A percentile compares a stretch with the other conserved stretches of the same genome.
phyloP scores from a whole-genome alignment of 2,797 vertebrate genomes.

The Eurystomus glaucurus region DNA sequence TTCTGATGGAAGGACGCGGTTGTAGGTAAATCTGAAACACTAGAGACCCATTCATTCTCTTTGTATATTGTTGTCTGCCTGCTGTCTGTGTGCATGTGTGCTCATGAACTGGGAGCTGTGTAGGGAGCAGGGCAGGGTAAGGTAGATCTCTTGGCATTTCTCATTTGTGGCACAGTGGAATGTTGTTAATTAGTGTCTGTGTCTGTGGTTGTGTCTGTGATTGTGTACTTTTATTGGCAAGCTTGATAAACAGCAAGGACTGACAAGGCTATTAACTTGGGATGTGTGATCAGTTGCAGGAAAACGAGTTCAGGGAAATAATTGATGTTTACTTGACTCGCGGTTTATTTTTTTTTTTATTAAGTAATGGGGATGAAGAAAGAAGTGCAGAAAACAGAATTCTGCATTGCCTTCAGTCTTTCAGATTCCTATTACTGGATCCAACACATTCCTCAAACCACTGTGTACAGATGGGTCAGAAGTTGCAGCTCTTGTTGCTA shows the following conservation, averaged over 20 bases:
- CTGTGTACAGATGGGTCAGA: background rate
- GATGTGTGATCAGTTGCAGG: background rate
- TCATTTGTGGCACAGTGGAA: constrained; percentile 71
- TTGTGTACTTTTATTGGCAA: constrained; percentile 57
- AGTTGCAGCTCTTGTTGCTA: background rate
- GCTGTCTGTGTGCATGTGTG: constrained; percentile 79
- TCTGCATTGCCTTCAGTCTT: constrained; percentile 4
- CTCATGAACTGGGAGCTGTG: constrained; percentile 60
- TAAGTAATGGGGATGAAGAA: background rate
- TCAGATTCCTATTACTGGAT: background rate
- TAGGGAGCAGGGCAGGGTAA: constrained; percentile 38
- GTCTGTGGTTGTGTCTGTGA: constrained; percentile 74
- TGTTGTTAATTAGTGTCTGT: constrained; percentile 73
- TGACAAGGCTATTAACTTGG: background rate
- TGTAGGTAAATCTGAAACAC: constrained; percentile 79
- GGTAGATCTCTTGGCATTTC: constrained; percentile 53
- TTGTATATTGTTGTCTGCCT: constrained; percentile 73
- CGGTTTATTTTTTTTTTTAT: background rate
- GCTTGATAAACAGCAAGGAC: constrained; percentile 35
- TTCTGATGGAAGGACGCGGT: constrained; percentile 79
- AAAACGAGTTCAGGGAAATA: background rate
- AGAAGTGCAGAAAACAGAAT: background rate
- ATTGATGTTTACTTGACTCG: background rate
- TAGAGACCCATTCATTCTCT: constrained; percentile 76
- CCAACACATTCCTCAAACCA: background rate